A percentile compares a stretch with the other conserved stretches of the same genome.
These are phyloP conservation scores for Lycaena phlaeas DNA, from an alignment of 2,888 invertebrate genomes.

Conservation along the genomic window DNA sequence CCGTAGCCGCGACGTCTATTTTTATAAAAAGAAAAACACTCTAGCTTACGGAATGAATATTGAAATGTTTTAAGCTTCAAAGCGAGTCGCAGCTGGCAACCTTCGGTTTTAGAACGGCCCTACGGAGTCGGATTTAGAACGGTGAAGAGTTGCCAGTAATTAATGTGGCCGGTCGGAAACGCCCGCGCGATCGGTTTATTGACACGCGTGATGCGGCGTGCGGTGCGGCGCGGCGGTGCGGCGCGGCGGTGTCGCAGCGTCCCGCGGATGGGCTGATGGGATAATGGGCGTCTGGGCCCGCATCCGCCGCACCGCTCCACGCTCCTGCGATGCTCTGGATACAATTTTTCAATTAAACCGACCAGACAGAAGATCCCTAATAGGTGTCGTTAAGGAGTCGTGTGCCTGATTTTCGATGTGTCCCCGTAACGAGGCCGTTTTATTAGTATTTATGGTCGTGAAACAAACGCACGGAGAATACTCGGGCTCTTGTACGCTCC, in stretches of 20 bases:
- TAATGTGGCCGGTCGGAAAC: conserved; percentile 33
- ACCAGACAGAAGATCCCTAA: conserved; percentile 71
- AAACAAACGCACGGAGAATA: conserved; percentile 52
- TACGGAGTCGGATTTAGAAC: conserved; percentile 47
- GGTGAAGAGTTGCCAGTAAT: conserved; percentile 33
- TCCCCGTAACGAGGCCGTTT: conserved; percentile 66
- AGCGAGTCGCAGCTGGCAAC: conserved; percentile 21
- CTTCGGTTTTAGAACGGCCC: conserved; percentile 43
- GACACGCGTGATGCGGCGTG: no score
- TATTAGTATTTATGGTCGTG: conserved; percentile 69
- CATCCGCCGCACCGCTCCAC: conserved; percentile 35
- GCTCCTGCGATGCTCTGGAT: conserved; percentile 67
- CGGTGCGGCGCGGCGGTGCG: no score
- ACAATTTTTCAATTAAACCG: conserved; percentile 73
- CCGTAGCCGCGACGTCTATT: conserved; percentile 52
- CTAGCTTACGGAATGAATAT: conserved; percentile 37
- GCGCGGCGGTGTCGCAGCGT: conserved; percentile 35
- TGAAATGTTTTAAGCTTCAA: conserved; percentile 31
- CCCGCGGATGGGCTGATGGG: conserved; percentile 72
- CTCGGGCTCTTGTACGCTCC: conserved; percentile 35
- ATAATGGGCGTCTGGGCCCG: conserved; percentile 73
- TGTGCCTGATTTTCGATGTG: conserved; percentile 71
- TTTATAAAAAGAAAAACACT: conserved; percentile 53
- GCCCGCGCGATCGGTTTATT: conserved; percentile 48
- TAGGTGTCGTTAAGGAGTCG: conserved; percentile 72